A percentile compares a stretch with the other conserved stretches of the same genome.
Conservation (phyloP, 2,113 vertebrate species). For the Pantherophis guttatus region DNA sequence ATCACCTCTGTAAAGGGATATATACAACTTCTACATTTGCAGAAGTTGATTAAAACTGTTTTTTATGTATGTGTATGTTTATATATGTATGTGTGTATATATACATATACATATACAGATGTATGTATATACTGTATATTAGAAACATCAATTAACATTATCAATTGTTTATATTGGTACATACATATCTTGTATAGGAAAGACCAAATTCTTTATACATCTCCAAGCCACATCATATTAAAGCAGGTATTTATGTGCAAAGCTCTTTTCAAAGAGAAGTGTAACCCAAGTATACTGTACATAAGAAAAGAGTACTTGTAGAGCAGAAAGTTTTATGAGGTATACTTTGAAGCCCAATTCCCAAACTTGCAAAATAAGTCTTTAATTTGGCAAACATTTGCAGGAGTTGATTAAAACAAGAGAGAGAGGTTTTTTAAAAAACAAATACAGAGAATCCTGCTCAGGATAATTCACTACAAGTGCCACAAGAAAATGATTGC, state of each 20-base stretch:
- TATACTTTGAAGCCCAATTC: not conserved
- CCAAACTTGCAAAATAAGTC: not conserved
- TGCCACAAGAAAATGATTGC: not conserved
- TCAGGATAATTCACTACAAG: not conserved
- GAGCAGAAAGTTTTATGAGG: not conserved
- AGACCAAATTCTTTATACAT: not conserved
- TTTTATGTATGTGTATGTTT: not conserved
- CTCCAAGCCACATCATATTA: not conserved
- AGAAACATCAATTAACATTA: not conserved
- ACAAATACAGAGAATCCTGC: not conserved
- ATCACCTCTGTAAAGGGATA: not conserved
- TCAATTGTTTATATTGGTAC: not conserved
- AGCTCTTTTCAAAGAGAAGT: not conserved
- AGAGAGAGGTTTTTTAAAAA: not conserved
- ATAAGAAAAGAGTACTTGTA: not conserved
- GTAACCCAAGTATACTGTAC: not conserved
- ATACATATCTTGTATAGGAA: not conserved
- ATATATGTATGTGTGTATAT: accelerated
- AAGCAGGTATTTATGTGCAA: not conserved
- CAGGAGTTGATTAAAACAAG: not conserved
- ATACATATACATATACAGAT: too few relatives aligned
- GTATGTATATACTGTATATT: too few relatives aligned
- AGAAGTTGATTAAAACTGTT: not conserved
- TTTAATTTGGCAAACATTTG: not conserved
- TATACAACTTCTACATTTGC: not conserved